Evolutionary conservation across 1,140 invertebrate genomes (phyloP).

Genomic region (Sitophilus oryzae): DNA sequence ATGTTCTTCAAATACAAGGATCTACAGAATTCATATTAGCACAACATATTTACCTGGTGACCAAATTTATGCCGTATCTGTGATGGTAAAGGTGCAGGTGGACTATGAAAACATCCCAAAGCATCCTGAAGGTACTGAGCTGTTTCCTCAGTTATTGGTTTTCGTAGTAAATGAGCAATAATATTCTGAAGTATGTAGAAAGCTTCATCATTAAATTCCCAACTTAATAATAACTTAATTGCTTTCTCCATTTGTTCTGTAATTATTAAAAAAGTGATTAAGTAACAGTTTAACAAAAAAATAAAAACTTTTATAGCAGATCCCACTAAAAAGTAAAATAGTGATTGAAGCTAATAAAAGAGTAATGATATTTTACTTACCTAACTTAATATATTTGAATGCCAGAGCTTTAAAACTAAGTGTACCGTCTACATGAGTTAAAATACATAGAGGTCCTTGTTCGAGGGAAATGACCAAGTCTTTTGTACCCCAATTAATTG

Average conservation of each 20-base stretch:
- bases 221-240: slow-evolving; percentile 62
- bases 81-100: slow-evolving; percentile 57
- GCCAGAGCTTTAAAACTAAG: slow-evolving; percentile 47
- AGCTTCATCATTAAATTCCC: slow-evolving; percentile 62
- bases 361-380: slow-evolving; percentile 8
- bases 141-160: slow-evolving; percentile 57
- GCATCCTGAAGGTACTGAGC: slow-evolving; percentile 63
- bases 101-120: slow-evolving; percentile 65
- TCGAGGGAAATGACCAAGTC: slow-evolving; percentile 53
- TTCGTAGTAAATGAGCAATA: slow-evolving; percentile 62
- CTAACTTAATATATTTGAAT: slow-evolving; percentile 56
- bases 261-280: slow-evolving; percentile 8
- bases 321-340: too few relatives aligned
- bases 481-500: slow-evolving; percentile 48
- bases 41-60: slow-evolving; percentile 29
- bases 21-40: too few relatives aligned
- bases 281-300: background rate
- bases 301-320: too few relatives aligned
- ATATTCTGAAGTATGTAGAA: slow-evolving; percentile 66
- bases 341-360: too few relatives aligned
- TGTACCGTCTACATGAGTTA: slow-evolving; percentile 35
- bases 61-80: slow-evolving; percentile 52
- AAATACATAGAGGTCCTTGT: slow-evolving; percentile 48
- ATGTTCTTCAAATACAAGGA: too few relatives aligned
- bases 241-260: slow-evolving; percentile 60